A percentile compares a stretch with the other conserved stretches of the same genome.
Evolutionary conservation across 1,140 invertebrate species (phyloP).

Genomic region (Drosophila ercepeae): DNA sequence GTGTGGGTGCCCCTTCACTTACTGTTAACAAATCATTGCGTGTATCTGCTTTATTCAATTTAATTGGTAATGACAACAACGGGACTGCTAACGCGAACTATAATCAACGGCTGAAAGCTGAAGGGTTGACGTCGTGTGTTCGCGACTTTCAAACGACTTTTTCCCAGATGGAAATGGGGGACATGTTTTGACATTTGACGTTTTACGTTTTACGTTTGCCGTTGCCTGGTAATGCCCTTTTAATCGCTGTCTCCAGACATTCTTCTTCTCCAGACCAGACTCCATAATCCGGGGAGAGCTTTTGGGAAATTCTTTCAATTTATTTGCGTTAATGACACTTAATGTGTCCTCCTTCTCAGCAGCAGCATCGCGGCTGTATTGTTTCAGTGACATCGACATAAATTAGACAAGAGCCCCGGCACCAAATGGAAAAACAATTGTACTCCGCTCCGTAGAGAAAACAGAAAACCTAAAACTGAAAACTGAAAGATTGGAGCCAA

Average conservation of each 20-base stretch:
- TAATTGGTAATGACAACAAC: conserved; percentile 76
- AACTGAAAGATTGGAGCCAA: conserved; percentile 25
- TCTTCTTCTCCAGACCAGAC: neutral
- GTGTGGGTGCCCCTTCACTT: no score
- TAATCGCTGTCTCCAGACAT: conserved; percentile 54
- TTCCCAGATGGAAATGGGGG: neutral
- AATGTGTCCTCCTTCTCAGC: conserved; percentile 40
- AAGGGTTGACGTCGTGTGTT: conserved; percentile 33
- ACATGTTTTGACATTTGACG: conserved; percentile 9
- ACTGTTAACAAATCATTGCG: conserved; percentile 66
- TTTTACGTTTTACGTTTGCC: neutral
- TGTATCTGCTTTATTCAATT: conserved; percentile 59
- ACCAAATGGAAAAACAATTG: conserved; percentile 68
- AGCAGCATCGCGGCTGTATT: conserved; percentile 31
- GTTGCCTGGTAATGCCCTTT: conserved; percentile 51
- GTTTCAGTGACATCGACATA: conserved; percentile 38
- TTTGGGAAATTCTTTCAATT: conserved; percentile 46
- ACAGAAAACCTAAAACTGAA: neutral
- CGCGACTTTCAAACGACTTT: conserved; percentile 59
- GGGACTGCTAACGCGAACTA: conserved; percentile 30
- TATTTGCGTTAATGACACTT: conserved; percentile 78
- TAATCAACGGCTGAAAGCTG: conserved; percentile 44
- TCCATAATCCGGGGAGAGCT: conserved; percentile 10
- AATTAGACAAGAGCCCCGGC: conserved; percentile 38
- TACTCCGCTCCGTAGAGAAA: conserved; percentile 38